A percentile compares a stretch with the other conserved stretches of the same genome.
Conservation (phyloP, 1,140 invertebrate species). For the Drosophila ficusphila region DNA sequence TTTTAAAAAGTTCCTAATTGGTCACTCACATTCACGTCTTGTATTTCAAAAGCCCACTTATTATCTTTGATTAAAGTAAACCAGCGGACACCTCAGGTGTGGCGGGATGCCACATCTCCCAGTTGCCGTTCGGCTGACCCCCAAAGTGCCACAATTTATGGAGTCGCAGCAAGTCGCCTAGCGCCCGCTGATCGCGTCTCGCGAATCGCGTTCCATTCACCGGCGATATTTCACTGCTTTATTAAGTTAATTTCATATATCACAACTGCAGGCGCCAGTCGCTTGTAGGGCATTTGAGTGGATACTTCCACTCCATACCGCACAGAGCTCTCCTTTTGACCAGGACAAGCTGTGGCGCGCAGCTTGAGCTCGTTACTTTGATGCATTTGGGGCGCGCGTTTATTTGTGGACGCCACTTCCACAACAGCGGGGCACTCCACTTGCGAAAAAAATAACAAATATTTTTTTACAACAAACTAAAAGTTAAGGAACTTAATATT, state of each 20-base stretch:
- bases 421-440: conserved; percentile 67
- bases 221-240: conserved; percentile 80
- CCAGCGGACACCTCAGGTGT: conserved; percentile 47
- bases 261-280: conserved; percentile 68
- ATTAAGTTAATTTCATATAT: conserved; percentile 83
- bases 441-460: neutral
- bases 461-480: no score
- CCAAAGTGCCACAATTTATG: conserved; percentile 68
- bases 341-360: conserved; percentile 60
- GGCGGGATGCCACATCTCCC: conserved; percentile 51
- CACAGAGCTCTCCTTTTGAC: conserved; percentile 6
- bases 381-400: conserved; percentile 78
- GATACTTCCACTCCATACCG: conserved; percentile 1
- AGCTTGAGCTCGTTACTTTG: conserved; percentile 83
- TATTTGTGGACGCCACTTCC: conserved; percentile 72
- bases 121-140: conserved; percentile 13
- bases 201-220: conserved; percentile 50
- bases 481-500: no score
- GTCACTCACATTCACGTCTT: conserved; percentile 8
- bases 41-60: neutral
- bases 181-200: conserved; percentile 49
- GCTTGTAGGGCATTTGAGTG: conserved; percentile 41
- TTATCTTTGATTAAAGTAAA: conserved; percentile 22
- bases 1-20: conserved; percentile 3
- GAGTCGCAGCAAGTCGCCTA: conserved; percentile 63